Percentiles rank a stretch among this genome's conserved stretches.
phyloP scores from a whole-genome alignment of 1,140 invertebrate genomes.

The Chironomus tepperi region DNA sequence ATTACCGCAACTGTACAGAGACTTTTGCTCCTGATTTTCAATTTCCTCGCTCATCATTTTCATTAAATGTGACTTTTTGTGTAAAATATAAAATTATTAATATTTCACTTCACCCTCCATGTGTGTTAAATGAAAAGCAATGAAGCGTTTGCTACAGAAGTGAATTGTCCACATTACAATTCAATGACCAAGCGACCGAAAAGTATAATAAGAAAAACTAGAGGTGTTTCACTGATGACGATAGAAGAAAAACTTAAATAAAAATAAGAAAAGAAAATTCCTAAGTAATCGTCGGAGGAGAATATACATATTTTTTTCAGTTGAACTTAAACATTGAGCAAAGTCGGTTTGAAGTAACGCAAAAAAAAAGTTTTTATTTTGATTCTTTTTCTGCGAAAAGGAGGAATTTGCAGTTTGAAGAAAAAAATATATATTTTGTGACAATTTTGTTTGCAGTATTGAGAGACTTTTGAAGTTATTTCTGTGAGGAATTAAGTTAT shows the following conservation, averaged over 20 bases:
- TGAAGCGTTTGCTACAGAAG: not conserved
- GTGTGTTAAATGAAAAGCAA: not conserved
- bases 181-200: not conserved
- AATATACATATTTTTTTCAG: not conserved
- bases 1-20: not conserved
- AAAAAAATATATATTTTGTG: no score
- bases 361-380: not conserved
- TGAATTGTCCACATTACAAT: not conserved
- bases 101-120: not conserved
- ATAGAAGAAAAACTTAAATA: not conserved
- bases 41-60: not conserved
- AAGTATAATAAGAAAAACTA: not conserved
- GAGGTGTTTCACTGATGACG: not conserved
- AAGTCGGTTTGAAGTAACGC: not conserved
- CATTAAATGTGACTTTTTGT: not conserved
- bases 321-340: constrained; percentile 8
- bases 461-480: no score
- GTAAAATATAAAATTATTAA: not conserved
- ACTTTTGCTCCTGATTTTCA: not conserved
- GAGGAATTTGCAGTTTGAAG: not conserved
- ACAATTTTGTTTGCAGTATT: no score
- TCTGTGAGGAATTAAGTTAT: no score
- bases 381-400: not conserved
- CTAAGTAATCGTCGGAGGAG: constrained; percentile 12
- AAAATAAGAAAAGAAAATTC: no score